A percentile compares a stretch with the other conserved stretches of the same genome.
Evolutionary conservation across 2,888 invertebrate genomes (phyloP).

Genomic region (Harmothoe impar): DNA sequence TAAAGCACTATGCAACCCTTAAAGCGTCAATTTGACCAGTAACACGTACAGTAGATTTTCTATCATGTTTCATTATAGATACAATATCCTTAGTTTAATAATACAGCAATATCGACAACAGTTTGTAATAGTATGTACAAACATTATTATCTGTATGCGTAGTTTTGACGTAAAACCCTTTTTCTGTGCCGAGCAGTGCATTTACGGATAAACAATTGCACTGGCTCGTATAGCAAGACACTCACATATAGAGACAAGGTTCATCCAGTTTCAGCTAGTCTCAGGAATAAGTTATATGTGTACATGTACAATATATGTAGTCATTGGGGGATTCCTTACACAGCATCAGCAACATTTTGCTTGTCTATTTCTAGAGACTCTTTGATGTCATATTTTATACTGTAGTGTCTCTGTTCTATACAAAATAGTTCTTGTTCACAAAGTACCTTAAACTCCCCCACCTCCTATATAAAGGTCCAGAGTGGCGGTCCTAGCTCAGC

Average conservation of each 20-base stretch:
- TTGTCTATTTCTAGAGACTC: too few species aligned
- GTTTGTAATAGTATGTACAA: neutral
- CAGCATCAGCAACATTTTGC: too few species aligned
- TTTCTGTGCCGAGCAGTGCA: neutral
- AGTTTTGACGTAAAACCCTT: neutral
- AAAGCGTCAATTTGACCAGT: neutral
- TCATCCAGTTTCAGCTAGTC: neutral
- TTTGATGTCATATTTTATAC: too few species aligned
- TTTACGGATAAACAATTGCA: neutral
- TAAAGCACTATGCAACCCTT: too few species aligned
- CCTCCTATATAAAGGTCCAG: too few species aligned
- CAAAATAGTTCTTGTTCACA: too few species aligned
- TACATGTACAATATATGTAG: too few species aligned
- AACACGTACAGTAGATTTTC: conserved; percentile 6
- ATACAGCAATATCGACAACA: conserved; percentile 9
- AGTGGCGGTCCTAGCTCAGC: too few species aligned
- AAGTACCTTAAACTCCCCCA: too few species aligned
- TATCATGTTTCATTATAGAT: neutral
- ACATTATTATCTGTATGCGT: neutral
- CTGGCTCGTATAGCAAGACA: neutral
- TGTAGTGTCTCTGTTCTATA: too few species aligned
- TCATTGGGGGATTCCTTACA: too few species aligned
- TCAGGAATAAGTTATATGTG: neutral
- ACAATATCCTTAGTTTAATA: neutral
- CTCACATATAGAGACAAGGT: neutral